Conservation (phyloP, 37 sponge, comb jelly and placozoan genomes). For the Lycopodina hypogea region DNA sequence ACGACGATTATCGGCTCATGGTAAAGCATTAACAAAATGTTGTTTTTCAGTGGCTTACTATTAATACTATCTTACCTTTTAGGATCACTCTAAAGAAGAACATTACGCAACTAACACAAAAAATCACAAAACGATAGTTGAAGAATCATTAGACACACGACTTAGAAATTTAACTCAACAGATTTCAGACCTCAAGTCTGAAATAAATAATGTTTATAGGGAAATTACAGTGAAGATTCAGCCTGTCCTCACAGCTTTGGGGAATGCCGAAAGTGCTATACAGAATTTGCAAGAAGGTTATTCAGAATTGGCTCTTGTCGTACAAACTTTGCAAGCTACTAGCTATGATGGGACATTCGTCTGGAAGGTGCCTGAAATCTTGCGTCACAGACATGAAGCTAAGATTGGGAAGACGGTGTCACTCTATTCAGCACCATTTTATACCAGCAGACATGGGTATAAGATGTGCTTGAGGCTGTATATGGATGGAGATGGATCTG, state of each 20-base stretch:
- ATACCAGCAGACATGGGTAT: slow-evolving; percentile 78
- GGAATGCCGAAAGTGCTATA: slow-evolving; percentile 31
- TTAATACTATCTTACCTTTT: background rate
- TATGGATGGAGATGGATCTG: slow-evolving; percentile 84
- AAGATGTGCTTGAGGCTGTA: slow-evolving; percentile 80
- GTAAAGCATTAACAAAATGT: slow-evolving; percentile 19
- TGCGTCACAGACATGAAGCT: slow-evolving; percentile 65
- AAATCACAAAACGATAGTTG: background rate
- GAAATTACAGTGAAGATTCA: slow-evolving; percentile 19
- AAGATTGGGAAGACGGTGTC: slow-evolving; percentile 65
- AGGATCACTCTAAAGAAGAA: slow-evolving; percentile 33
- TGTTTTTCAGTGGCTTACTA: background rate
- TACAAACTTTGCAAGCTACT: slow-evolving; percentile 75
- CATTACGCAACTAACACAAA: slow-evolving; percentile 18
- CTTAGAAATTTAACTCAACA: background rate
- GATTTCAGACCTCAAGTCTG: slow-evolving; percentile 6
- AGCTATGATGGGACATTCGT: slow-evolving; percentile 64
- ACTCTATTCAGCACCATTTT: slow-evolving; percentile 85
- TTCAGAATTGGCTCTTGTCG: slow-evolving; percentile 49
- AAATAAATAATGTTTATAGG: background rate
- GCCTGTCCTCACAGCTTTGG: slow-evolving; percentile 33
- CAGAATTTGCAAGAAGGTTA: slow-evolving; percentile 56
- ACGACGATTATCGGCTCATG: slow-evolving; percentile 30
- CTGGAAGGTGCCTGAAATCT: slow-evolving; percentile 86
- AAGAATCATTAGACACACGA: background rate